These are phyloP conservation scores for Oreocharis arfaki DNA, from an alignment of 2,113 vertebrate genomes.

Conservation along the genomic window DNA sequence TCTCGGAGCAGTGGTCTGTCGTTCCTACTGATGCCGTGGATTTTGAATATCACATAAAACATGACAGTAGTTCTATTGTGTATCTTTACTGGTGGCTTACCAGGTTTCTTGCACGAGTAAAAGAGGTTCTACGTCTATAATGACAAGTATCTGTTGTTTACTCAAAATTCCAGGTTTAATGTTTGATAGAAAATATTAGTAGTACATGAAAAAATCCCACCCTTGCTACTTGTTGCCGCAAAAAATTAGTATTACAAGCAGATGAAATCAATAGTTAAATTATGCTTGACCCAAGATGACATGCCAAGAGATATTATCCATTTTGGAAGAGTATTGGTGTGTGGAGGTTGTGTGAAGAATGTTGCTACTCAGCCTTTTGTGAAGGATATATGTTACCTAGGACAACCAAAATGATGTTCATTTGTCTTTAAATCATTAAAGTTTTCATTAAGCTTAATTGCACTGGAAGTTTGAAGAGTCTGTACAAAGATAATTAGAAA, in stretches of 20 bases:
- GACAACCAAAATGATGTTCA: not conserved
- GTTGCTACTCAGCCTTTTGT: not conserved
- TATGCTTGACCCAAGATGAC: not conserved
- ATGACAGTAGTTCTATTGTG: accelerated
- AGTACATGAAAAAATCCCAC: not conserved
- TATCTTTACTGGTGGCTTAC: not conserved
- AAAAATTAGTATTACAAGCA: not conserved
- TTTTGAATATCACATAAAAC: not conserved
- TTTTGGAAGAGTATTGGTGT: not conserved
- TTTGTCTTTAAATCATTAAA: not conserved
- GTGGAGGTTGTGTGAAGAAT: not conserved
- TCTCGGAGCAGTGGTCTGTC: not conserved
- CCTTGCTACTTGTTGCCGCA: not conserved
- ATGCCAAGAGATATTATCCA: not conserved
- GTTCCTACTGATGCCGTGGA: not conserved
- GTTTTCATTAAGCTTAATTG: conserved; percentile 22
- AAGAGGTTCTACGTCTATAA: not conserved
- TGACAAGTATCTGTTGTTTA: not conserved
- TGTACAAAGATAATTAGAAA: not conserved
- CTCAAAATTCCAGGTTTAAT: not conserved
- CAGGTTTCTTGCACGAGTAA: not conserved
- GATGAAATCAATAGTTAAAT: not conserved
- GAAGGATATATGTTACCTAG: not conserved
- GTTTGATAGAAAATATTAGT: not conserved
- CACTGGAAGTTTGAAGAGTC: not conserved